These are phyloP conservation scores for Reinhardtius hippoglossoides DNA, from an alignment of 2,113 vertebrate species.

Conservation along the genomic window DNA sequence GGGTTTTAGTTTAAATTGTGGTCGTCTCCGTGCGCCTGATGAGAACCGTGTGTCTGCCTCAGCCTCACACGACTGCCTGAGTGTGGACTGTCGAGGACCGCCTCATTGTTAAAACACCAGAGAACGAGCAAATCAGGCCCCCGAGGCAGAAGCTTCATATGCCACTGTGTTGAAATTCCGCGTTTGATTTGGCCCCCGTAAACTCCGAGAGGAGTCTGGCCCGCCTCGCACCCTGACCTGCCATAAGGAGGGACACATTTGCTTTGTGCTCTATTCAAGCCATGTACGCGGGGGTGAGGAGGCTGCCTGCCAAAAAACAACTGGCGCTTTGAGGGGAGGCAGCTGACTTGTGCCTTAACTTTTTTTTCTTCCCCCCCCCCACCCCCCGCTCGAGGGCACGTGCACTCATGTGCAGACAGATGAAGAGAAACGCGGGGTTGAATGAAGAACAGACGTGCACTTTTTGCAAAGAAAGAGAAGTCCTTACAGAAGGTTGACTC, in stretches of 20 bases:
- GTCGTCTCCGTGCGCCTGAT: not conserved
- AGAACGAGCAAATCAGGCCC: constrained; percentile 64
- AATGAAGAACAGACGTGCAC: not conserved
- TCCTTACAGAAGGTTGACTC: too few relatives aligned
- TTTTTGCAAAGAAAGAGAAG: constrained; percentile 3
- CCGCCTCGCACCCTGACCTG: constrained; percentile 49
- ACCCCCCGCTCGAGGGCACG: not conserved
- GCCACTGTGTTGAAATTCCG: constrained; percentile 61
- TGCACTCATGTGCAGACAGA: not conserved
- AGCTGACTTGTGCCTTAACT: constrained; percentile 45
- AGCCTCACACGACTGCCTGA: constrained; percentile 35
- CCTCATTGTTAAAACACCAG: constrained; percentile 74
- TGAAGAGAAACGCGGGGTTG: not conserved
- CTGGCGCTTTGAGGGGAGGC: constrained; percentile 50
- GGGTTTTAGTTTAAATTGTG: not conserved
- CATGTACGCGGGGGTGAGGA: constrained; percentile 43
- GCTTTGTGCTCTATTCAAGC: constrained; percentile 48
- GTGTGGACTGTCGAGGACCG: constrained; percentile 57
- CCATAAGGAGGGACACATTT: constrained; percentile 61
- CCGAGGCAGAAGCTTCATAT: constrained; percentile 57
- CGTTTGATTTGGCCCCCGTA: constrained; percentile 54
- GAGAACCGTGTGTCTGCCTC: too few relatives aligned
- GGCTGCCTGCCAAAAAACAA: constrained; percentile 50
- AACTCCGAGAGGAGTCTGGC: constrained; percentile 38
- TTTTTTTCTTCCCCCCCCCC: not conserved